Evolutionary conservation across 2,797 vertebrate genomes (phyloP), one percentile per base, ranked within the genome.

Genomic region (Sebastes nivosus): DNA sequence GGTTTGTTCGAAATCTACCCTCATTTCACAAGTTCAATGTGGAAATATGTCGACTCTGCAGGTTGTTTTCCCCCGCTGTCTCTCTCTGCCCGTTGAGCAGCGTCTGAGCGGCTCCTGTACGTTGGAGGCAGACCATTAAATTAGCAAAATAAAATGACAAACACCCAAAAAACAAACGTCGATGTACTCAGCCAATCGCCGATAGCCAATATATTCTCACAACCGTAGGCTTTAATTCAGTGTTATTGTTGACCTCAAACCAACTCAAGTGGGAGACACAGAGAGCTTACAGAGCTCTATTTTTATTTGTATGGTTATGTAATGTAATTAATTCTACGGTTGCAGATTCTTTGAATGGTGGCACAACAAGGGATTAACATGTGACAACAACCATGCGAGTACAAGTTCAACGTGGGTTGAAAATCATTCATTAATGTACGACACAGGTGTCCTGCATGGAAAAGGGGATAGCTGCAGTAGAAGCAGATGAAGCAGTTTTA

Each of bases 341-440:
- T 80, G 59, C 59, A 72, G 58, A 77, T 82, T 67, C 27, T 55
- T 57, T 73, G 52, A 81, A 58, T 50, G 5, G 8, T 73, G 71
- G n/a, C 38, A 83, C 46, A 80, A 75, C 29, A 75, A 75, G n/a
- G 60, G 67, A 77, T 86, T 69, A 66, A 70, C 32, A 7, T 66
- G 34, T 25, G 24, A 52, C 13, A 72, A 24, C 50, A 71, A 24
- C n/a, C 1, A 0, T 20, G 8, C 29, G 52, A 29, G 27, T 71
- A 27, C 71, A 30, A 46, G 29, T 38, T 6, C 30, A n/a, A 3
- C 12, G 1, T 46, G 29, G 25, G 14, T 25, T 68, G 29, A 16
- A 67, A 60, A 18, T 36, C 8, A 3, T 60, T 69, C 13, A 38
- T 36, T 59, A 16, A 16, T 5, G 6, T 60, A 8, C 25, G 32